Base-by-base conservation (phyloP, 2,888 invertebrate species). In the Ecdyonurus torrentis region DNA sequence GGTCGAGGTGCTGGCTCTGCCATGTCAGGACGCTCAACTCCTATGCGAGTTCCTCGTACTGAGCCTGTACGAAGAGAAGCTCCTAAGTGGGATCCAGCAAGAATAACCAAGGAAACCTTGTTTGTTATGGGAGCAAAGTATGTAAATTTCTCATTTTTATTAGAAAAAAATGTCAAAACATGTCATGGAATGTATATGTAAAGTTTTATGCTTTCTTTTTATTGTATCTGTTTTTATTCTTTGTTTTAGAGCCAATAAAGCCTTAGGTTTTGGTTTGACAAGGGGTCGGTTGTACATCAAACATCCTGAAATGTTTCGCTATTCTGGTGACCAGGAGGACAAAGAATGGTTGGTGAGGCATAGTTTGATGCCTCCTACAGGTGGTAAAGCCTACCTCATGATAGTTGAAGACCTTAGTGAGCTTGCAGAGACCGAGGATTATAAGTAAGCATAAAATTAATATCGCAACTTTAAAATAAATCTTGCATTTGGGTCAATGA, bases 301-400 rank as follows among this genome's bases (percentile, higher is more conserved):
- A 70, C 89, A 89, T 74, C 85, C 89, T 2, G 86, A 86, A 59
- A 71, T 89, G 58, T 82, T 88, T 61, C 79, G 87, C 71, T 90
- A 89, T 73, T 84, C 85, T 23, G 87, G 88, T 2, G 90, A 90
- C 70, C 83, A 84, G 61, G 85, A 86, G 66, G 90, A 90, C 71
- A 88, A 89, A 71, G 86, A 87, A 70, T 89, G 89, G 89, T 78
- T 90, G 61, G 83, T 85, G 58, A 85, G 84, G 66, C 84, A 87
- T 69, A 85, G 85, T 70, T 75, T 87, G 65, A 87, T 87, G 75
- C 87, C 88, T 65, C 85, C 87, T 37, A 86, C 86, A 63, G 87
- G 88, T 1, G 88, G 88, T 2, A 86, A 86, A 74, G 87, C 88
- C 1, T 89, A 88, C 70, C 81, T 90, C 66, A 82, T 90, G 81